phyloP scores from a whole-genome alignment of 2,888 invertebrate genomes.

The Clunio marinus region DNA sequence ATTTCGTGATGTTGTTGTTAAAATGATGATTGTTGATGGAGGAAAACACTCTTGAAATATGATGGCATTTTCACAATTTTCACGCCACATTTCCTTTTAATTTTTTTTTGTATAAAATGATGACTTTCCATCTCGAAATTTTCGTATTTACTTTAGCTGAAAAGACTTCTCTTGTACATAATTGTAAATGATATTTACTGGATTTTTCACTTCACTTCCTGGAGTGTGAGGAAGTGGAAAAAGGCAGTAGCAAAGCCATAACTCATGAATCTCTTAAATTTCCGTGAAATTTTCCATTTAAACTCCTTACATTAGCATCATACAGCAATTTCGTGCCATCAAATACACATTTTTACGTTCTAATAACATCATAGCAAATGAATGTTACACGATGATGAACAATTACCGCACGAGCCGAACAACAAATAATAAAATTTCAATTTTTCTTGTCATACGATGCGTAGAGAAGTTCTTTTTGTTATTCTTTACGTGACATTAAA shows the following conservation, averaged over 20 bases:
- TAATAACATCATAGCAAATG: background rate
- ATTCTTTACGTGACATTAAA: slow-evolving; percentile 29
- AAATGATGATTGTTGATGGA: slow-evolving; percentile 8
- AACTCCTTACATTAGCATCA: slow-evolving; percentile 5
- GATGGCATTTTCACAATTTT: slow-evolving; percentile 38
- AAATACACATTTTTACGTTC: background rate
- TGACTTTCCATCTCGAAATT: background rate
- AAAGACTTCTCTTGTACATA: background rate
- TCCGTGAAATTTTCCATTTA: slow-evolving; percentile 14
- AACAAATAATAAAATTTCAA: slow-evolving; percentile 32
- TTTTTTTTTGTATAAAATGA: slow-evolving; percentile 30
- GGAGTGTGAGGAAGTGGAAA: background rate
- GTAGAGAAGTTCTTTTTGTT: slow-evolving; percentile 17
- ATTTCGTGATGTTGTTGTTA: slow-evolving; percentile 4
- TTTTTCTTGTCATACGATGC: slow-evolving; percentile 32
- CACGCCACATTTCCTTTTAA: slow-evolving; percentile 39
- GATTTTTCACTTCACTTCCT: background rate
- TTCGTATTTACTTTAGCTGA: background rate
- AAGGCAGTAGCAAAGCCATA: background rate
- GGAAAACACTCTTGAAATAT: slow-evolving; percentile 32
- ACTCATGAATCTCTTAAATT: background rate
- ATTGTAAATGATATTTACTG: background rate
- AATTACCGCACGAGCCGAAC: slow-evolving; percentile 20
- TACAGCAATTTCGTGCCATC: slow-evolving; percentile 16
- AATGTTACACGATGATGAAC: background rate